Percentiles rank a stretch among this genome's conserved stretches.
These are phyloP conservation scores for Pterois miles DNA, from an alignment of 2,797 vertebrate species.

Conservation along the genomic window DNA sequence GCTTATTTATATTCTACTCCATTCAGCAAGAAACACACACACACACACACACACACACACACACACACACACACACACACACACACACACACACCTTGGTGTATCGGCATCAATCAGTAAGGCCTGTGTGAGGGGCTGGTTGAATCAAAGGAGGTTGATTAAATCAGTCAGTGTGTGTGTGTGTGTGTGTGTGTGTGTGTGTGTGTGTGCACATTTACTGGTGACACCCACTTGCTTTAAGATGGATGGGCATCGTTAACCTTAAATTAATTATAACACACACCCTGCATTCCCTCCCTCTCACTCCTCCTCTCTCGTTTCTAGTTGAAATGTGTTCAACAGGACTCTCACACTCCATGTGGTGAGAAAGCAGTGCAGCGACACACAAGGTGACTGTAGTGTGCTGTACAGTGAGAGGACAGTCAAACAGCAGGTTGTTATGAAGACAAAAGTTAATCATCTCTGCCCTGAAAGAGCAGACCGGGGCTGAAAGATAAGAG, in stretches of 20 bases:
- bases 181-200: slow-evolving; percentile 10
- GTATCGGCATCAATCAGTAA: slow-evolving; percentile 21
- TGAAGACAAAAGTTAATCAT: slow-evolving; percentile 17
- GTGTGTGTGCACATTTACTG: neutral
- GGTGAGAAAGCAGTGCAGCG: neutral
- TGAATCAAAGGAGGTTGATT: slow-evolving; percentile 47
- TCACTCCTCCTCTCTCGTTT: neutral
- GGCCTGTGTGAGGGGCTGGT: neutral
- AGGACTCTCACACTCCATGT: neutral
- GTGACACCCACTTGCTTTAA: slow-evolving; percentile 39
- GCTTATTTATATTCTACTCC: slow-evolving; percentile 5
- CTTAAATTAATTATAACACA: slow-evolving; percentile 37
- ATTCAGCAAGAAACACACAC: slow-evolving; percentile 6
- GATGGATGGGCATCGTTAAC: slow-evolving; percentile 50
- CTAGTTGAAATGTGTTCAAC: neutral
- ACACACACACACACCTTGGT: neutral
- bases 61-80: neutral
- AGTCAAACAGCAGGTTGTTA: neutral
- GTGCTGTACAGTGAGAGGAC: neutral
- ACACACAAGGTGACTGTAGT: neutral
- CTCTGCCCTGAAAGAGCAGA: neutral
- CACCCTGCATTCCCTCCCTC: neutral
- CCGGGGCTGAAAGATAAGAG: neutral
- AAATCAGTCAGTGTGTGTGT: slow-evolving; percentile 12
- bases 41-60: neutral